Evolutionary conservation across 2,113 vertebrate species (phyloP), one percentile per base, ranked within the genome.

Genomic region (Scalopus aquaticus): DNA sequence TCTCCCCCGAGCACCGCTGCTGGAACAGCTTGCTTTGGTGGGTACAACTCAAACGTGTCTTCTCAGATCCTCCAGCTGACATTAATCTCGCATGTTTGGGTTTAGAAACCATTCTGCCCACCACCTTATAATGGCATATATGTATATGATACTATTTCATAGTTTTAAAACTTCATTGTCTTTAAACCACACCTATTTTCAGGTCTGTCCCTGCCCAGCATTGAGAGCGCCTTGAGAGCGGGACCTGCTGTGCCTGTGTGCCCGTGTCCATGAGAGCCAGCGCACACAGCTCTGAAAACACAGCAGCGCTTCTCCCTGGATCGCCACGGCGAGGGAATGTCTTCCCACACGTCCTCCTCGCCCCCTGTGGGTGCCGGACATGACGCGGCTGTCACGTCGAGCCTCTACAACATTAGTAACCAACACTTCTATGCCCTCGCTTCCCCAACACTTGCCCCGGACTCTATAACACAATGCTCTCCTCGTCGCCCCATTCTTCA

Each of bases 401-500:
- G 32, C 20, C 51, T 44, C 32, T 16, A 51, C 42, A 37, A 56
- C 8, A 1, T 42, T 2, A 39, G 35, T 84, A 28, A 22, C 44
- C 32, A 17, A 32, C 2, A 4, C 24, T 54, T 70, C 74, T 42
- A n/a, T 1, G 10, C 58, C n/a, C n/a, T n/a, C n/a, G n/a, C n/a
- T 44, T 80, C 79, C 39, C 49, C 28, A 16, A 74, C 3, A 13
- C 44, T 60, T 28, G 9, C 11, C 70, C 12, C 0, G 19, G 54
- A 30, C 54, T 49, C 62, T 22, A 28, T 13, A 32, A 28, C 74
- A 12, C 0, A 1, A 15, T 10, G 13, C 32, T 4, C 4, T 12
- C 37, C 19, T 17, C 6, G 56, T 51, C 35, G 7, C 2, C 19
- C 49, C 16, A 9, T 5, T 49, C 44, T 42, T 58, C 54, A 80